Evolutionary conservation across 2,888 invertebrate genomes (phyloP), one percentile per base, ranked within the genome.

Genomic region (Hirudinaria manillensis): DNA sequence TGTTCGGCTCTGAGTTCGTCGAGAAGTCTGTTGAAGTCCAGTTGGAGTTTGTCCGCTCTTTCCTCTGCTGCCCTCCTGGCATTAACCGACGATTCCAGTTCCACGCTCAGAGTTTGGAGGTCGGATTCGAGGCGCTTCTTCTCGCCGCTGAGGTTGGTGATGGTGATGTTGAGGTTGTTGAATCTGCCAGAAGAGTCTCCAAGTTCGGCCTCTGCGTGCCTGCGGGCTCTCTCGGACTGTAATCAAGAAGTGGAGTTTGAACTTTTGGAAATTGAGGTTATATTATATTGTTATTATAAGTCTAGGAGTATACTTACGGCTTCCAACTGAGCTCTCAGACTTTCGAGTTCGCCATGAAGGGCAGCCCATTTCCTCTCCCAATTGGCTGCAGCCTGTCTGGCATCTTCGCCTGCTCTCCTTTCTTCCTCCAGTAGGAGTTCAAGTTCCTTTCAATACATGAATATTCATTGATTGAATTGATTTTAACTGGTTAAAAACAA

Each of bases 91-190:
- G 99, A 98, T 85, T 99, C 98, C 86, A 98, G 94, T 87, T 99
- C 98, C 82, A 93, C 90, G n/a, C 95, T 93, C 82, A 98, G 90
- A 81, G 92, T 91, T 75, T 90, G 78, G 83, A 96, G 88, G 87
- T 97, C 97, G 85, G 93, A 94, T 88, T 97, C 97, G 85, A 97
- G 89, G 88, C 95, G 95, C 85, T 92, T 91, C 89, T 93, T 97
- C 87, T 91, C 90, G 83, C 95, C 93, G 77, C 93, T 91, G 85
- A 99, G 89, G 88, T 94, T 94, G 80, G 94, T 93, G 87, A 98
- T 95, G 89, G 93, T 93, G 83, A 93, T 91, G 82, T 91, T 92
- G 86, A 97, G 88, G 88, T 98, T 97, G 84, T 93, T 94, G 88
- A 96, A 91, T 86, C 96, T 93, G 84, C 91, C 90, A 83, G 89